Evolutionary conservation across 2,113 vertebrate genomes (phyloP), one percentile per base, ranked within the genome.

Genomic region (Bos indicus): DNA sequence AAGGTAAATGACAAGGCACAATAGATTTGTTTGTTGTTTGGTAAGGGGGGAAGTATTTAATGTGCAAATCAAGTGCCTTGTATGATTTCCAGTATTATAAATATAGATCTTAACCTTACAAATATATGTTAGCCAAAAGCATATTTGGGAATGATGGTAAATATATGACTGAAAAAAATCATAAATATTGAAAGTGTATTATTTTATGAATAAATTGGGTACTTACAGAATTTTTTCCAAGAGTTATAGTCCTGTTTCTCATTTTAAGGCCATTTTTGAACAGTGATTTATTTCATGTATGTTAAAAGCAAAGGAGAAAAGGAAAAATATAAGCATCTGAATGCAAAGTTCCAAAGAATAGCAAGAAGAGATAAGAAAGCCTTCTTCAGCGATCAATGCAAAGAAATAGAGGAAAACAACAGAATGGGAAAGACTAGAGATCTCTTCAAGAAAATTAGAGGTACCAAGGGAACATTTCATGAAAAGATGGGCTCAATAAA

Each of bases 181-280:
- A 92, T 92, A 94, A 96, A 77, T 97, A 97, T 90, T 94, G 96
- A 96, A 15, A 96, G 83, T 98, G 98, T 98, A 97, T 98, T 95
- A 97, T 98, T 98, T 98, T 98, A 96, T 98, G 96, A 98, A 98
- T 98, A 98, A 98, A 98, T 98, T 98, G 97, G 97, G 96, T 97
- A 97, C 97, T 97, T 98, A 97, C 78, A 91, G 95, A 97, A 97
- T 85, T 92, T 95, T 97, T 95, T 95, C 89, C 94, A 91, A 85
- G 97, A 62, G 91, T 97, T 62, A 89, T 82, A 91, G 54, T 96
- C 92, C 97, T 94, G 56, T 92, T 98, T 93, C 81, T 98, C 89
- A 86, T 97, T 87, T 85, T 57, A 96, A 97, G 51, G 57, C 71
- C 23, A 46, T 80, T 92, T 43, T 12, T 30, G 71, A 43, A 23